Evolutionary conservation across 2,888 invertebrate species (phyloP).

Genomic region (Acleris literana): DNA sequence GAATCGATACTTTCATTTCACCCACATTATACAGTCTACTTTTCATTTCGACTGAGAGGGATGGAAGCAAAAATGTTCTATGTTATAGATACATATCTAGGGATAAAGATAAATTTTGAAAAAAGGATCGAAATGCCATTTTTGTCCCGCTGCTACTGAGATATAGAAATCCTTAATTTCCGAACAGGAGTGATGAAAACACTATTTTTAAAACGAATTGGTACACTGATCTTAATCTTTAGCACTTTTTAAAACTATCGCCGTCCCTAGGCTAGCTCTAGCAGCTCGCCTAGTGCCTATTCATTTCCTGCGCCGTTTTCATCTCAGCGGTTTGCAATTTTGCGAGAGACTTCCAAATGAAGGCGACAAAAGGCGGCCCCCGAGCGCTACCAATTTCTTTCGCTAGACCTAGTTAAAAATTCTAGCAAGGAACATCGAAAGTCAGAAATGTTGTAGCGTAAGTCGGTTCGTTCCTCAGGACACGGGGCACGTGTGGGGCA

Average conservation of each 20-base stretch:
- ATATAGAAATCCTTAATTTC: too few relatives aligned
- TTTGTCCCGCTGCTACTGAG: too few relatives aligned
- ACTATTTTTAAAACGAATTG: too few relatives aligned
- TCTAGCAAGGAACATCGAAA: slow-evolving; percentile 11
- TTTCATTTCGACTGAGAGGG: too few relatives aligned
- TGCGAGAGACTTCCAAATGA: slow-evolving; percentile 40
- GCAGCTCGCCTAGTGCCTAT: slow-evolving; percentile 17
- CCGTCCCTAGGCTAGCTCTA: slow-evolving; percentile 16
- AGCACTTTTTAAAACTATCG: slow-evolving; percentile 15
- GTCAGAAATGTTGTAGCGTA: slow-evolving; percentile 6
- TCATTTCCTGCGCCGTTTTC: slow-evolving; percentile 38
- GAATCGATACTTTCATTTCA: too few relatives aligned
- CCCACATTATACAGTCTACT: too few relatives aligned
- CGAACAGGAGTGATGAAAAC: too few relatives aligned
- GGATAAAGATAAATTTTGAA: too few relatives aligned
- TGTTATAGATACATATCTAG: too few relatives aligned
- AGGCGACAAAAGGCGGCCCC: slow-evolving; percentile 40
- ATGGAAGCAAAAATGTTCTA: too few relatives aligned
- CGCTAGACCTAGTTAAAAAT: slow-evolving; percentile 24
- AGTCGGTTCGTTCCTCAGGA: slow-evolving; percentile 8
- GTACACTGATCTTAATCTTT: too few relatives aligned
- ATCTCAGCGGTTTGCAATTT: slow-evolving; percentile 37
- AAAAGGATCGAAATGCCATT: too few relatives aligned
- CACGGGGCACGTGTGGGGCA: slow-evolving; percentile 18
- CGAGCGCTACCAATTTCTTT: slow-evolving; percentile 45